Conservation (phyloP, 2,797 vertebrate genomes). For the Pogonophryne albipinna region DNA sequence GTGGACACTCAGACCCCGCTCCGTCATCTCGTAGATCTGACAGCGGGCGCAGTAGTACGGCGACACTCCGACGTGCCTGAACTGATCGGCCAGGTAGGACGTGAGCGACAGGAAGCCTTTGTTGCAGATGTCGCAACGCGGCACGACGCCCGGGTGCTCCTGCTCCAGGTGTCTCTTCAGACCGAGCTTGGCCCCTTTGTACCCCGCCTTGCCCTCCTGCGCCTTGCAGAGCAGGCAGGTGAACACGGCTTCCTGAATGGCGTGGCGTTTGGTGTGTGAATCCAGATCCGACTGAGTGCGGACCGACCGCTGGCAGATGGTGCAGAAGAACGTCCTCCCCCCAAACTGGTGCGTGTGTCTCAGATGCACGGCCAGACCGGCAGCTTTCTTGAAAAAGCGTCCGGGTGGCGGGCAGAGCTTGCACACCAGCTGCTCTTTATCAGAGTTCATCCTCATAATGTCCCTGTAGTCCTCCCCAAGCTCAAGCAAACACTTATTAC, state of each 20-base stretch:
- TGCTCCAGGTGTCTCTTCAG: slow-evolving; percentile 62
- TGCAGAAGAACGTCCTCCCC: slow-evolving; percentile 55
- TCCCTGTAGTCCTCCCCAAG: slow-evolving; percentile 39
- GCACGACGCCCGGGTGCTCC: slow-evolving; percentile 60
- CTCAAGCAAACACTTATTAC: slow-evolving; percentile 46
- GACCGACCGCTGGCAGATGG: slow-evolving; percentile 46
- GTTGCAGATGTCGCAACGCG: slow-evolving; percentile 60
- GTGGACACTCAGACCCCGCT: slow-evolving; percentile 67
- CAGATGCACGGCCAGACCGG: slow-evolving; percentile 48
- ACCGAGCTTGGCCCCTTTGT: slow-evolving; percentile 25
- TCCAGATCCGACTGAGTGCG: slow-evolving; percentile 62
- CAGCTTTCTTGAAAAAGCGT: slow-evolving; percentile 39
- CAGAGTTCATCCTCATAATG: background rate
- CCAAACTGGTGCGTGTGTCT: slow-evolving; percentile 48
- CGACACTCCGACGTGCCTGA: slow-evolving; percentile 68
- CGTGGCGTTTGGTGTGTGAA: slow-evolving; percentile 63
- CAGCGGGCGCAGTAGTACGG: slow-evolving; percentile 69
- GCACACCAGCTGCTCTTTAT: slow-evolving; percentile 36
- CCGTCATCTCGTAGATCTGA: slow-evolving; percentile 70
- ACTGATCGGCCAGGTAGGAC: slow-evolving; percentile 66
- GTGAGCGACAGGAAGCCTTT: slow-evolving; percentile 48
- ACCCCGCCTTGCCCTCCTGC: background rate
- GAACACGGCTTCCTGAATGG: slow-evolving; percentile 48
- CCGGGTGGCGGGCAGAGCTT: slow-evolving; percentile 60
- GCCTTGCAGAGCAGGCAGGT: slow-evolving; percentile 57